Conservation (phyloP, 1,140 invertebrate species). For the Gryllus bimaculatus region DNA sequence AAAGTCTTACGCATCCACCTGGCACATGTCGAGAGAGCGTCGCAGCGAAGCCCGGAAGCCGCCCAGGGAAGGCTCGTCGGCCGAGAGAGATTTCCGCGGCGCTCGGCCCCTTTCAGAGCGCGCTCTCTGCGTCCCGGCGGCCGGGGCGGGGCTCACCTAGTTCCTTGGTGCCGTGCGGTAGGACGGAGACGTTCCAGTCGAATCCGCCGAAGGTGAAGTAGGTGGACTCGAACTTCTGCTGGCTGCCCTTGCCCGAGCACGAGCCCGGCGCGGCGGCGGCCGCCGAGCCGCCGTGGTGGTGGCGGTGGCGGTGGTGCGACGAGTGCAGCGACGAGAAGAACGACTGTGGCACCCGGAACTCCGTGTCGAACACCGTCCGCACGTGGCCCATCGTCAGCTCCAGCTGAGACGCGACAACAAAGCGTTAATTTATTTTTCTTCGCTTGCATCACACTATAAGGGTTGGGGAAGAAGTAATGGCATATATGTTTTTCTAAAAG, state of each 20-base stretch:
- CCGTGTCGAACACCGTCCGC: slow-evolving; percentile 64
- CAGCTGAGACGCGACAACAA: slow-evolving; percentile 30
- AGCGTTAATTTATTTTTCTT: too few species aligned
- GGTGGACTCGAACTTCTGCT: slow-evolving; percentile 52
- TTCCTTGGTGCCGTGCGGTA: slow-evolving; percentile 51
- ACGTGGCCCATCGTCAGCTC: slow-evolving; percentile 71
- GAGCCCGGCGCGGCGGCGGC: slow-evolving; percentile 10
- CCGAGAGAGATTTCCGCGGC: too few species aligned
- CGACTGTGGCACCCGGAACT: slow-evolving; percentile 47
- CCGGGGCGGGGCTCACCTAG: slow-evolving; percentile 26
- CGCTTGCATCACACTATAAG: too few species aligned
- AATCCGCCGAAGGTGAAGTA: slow-evolving; percentile 71
- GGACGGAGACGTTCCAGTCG: slow-evolving; percentile 74
- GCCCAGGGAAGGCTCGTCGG: too few species aligned
- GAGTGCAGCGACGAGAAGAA: slow-evolving; percentile 25
- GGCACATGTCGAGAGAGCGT: too few species aligned
- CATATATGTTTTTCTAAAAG: too few species aligned
- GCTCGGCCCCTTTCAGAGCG: too few species aligned
- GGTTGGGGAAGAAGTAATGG: too few species aligned
- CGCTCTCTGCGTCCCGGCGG: too few species aligned
- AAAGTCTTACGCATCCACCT: too few species aligned
- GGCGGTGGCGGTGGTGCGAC: slow-evolving; percentile 22
- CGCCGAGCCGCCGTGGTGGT: slow-evolving; percentile 21
- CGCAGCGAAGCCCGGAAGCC: too few species aligned
- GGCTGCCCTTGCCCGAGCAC: slow-evolving; percentile 11